Percentiles rank a stretch among this genome's conserved stretches.
Conservation (phyloP, 2,888 invertebrate species). For the Muschampia plurimacula region DNA sequence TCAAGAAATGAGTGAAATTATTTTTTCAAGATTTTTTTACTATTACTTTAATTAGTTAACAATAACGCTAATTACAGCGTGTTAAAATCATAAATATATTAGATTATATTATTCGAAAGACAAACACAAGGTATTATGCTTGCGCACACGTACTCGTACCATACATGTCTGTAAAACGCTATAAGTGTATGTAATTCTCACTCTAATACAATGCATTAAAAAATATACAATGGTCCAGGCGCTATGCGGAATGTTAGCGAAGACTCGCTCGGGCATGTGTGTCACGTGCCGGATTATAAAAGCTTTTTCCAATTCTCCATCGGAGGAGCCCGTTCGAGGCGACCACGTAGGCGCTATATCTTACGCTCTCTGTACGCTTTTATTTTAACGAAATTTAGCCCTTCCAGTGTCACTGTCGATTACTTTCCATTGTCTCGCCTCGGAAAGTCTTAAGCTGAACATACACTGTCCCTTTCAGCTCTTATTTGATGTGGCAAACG, state of each 20-base stretch:
- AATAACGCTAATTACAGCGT: too few relatives aligned
- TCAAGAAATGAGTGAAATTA: too few relatives aligned
- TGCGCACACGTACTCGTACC: too few relatives aligned
- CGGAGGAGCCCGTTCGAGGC: slow-evolving; percentile 73
- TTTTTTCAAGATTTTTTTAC: too few relatives aligned
- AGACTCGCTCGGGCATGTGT: slow-evolving; percentile 73
- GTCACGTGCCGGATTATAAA: slow-evolving; percentile 85
- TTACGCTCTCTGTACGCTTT: slow-evolving; percentile 82
- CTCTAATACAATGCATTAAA: slow-evolving; percentile 56
- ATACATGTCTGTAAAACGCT: background rate
- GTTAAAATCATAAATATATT: too few relatives aligned
- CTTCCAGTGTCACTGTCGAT: slow-evolving; percentile 80
- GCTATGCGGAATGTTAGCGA: slow-evolving; percentile 43
- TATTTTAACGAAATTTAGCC: slow-evolving; percentile 85
- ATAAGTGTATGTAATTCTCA: slow-evolving; percentile 24
- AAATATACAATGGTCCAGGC: slow-evolving; percentile 48
- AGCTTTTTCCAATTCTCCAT: slow-evolving; percentile 86
- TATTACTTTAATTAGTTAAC: too few relatives aligned
- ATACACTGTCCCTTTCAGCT: slow-evolving; percentile 1
- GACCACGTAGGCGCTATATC: slow-evolving; percentile 85
- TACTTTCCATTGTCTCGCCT: slow-evolving; percentile 80
- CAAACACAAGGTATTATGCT: too few relatives aligned
- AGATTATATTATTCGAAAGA: too few relatives aligned
- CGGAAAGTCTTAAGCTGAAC: slow-evolving; percentile 50
- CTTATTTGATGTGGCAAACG: background rate